These are phyloP conservation scores for Proterorhinus semilunaris DNA, from an alignment of 2,113 vertebrate species.

Conservation along the genomic window DNA sequence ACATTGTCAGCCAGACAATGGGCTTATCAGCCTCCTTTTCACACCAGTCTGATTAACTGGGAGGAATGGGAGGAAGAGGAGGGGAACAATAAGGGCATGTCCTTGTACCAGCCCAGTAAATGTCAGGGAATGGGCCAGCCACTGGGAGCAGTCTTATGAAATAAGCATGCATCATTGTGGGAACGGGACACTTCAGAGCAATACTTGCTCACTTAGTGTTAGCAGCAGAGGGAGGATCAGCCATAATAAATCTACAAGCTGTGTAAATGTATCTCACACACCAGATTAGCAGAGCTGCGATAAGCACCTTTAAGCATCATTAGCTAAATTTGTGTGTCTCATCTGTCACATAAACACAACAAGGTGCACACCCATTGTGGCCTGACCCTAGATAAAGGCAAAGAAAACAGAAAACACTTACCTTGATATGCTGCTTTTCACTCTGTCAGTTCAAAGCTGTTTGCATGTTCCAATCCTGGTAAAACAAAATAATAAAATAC, in stretches of 20 bases:
- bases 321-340: constrained; percentile 44
- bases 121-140: constrained; percentile 84
- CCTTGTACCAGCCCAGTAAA: constrained; percentile 87
- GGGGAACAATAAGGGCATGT: constrained; percentile 82
- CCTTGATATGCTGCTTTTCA: not conserved
- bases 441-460: not conserved
- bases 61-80: constrained; percentile 81
- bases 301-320: constrained; percentile 59
- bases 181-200: constrained; percentile 46
- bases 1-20: constrained; percentile 91
- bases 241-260: constrained; percentile 50
- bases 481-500: not conserved
- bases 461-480: not conserved
- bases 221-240: constrained; percentile 15
- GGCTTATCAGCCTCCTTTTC: constrained; percentile 91
- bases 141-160: constrained; percentile 45
- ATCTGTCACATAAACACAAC: constrained; percentile 35
- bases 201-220: constrained; percentile 8
- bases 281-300: constrained; percentile 53
- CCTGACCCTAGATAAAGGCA: not conserved
- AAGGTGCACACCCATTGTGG: not conserved
- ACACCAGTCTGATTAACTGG: constrained; percentile 92
- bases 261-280: constrained; percentile 49
- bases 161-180: constrained; percentile 37
- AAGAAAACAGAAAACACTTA: not conserved